Base-by-base conservation (phyloP, 2,113 vertebrate genomes). In the Aspiorhynchus laticeps region DNA sequence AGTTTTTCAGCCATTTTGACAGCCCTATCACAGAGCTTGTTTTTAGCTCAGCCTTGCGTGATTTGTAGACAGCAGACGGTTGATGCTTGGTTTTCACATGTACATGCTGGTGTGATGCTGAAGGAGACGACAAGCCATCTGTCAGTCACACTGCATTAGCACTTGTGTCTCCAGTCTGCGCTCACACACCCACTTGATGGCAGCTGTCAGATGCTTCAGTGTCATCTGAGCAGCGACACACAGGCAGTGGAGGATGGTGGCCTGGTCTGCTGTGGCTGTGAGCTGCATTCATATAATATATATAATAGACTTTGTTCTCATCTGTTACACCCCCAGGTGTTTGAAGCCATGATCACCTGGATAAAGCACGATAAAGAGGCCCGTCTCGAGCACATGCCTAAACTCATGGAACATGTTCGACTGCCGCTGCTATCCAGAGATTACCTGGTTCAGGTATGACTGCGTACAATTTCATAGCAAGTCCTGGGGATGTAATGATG, bases 311-410 rank as follows among this genome's bases (percentile, higher is more conserved):
- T 77, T 2, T 84, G 14, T n/a, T 59, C 38, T 69, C 2, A 24
- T 56, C 31, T 15, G 73, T 80, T 59, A 48, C 90, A 5, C 86
- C 26, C 63, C 26, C 77, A 99, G 98, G 98, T 99, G 31, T 99
- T 99, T 91, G 98, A 99, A 93, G 97, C 98, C 0, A 97, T 99
- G 93, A 96, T 99, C 87, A 90, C 95, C 2, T 99, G 98, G 98
- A 98, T 99, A 92, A 99, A 99, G 93, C 95, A 97, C 0, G 96
- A 99, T 89, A 96, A 98, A 88, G 96, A 97, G 2, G 94, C 95
- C 43, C 98, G 98, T 53, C 91, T 98, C 33, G 97, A 98, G 90
- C 92, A 97, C 94, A 99, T 99, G 98, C 96, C 98, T 71, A 97
- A 96, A 82, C 94, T 99, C 65, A 98, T 99, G 98, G 97, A 99